Base-by-base conservation (phyloP, 2,113 vertebrate species). In the Arenaria interpres region DNA sequence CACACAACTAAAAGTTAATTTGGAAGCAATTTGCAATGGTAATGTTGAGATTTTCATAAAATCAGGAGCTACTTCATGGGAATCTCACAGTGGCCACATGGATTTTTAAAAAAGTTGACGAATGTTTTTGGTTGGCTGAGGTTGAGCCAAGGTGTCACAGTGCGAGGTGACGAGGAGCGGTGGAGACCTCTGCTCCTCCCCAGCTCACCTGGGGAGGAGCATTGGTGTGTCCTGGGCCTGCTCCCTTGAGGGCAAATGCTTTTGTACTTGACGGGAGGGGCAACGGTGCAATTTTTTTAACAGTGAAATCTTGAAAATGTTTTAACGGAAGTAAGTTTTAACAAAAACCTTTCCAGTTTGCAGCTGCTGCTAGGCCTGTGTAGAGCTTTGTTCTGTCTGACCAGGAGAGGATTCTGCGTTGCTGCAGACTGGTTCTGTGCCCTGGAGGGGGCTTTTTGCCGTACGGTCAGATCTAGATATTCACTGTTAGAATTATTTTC, bases 331-430 rank as follows among this genome's bases (percentile, higher is more conserved):
- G 2, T n/a, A 14, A 56, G 22, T 33, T 75, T 45, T 24, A 43
- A 24, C 19, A 32, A 30, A n/a, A 63, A 60, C 45, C 24, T 79
- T 37, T 1, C 5, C 39, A 4, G 27, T 41, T 88, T 68, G 62
- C 57, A 20, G 85, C 12, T 9, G 1, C 22, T 35, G 2, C 11
- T 22, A 57, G 62, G 32, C 35, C 41, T 45, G 28, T 7, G 7
- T 27, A 86, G 46, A 64, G 33, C 57, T 60, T 45, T 89, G 32
- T n/a, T 64, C 14, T 77, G 7, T 25, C 28, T 73, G 16, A 7
- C 21, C 1, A 0, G 3, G 2, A 32, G 35, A 22, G 21, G 37
- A 37, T 57, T 78, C 68, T 33, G 0, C 1, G 0, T 57, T 37
- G 54, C 46, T 79, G 37, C 75, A 54, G 62, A 14, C 46, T n/a